phyloP scores from a whole-genome alignment of 2,113 vertebrate genomes.

The Catharus bicknelli region DNA sequence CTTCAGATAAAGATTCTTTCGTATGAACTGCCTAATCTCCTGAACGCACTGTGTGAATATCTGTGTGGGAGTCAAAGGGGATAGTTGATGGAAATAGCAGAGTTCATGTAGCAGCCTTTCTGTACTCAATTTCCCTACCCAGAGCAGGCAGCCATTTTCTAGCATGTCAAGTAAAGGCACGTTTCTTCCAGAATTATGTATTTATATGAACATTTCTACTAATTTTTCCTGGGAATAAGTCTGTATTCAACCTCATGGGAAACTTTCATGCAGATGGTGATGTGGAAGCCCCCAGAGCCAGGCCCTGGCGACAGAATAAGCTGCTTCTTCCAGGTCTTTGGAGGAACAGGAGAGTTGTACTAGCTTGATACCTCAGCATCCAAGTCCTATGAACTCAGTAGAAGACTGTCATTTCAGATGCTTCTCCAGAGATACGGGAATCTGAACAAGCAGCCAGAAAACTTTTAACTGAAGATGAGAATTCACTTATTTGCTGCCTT shows the following conservation, averaged over 20 bases:
- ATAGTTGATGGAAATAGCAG: not conserved
- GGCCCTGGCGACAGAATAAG: not conserved
- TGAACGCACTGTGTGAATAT: not conserved
- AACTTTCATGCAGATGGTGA: constrained; percentile 18
- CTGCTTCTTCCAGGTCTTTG: not conserved
- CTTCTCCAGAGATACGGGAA: constrained; percentile 41
- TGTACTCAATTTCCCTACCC: not conserved
- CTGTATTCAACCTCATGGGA: constrained; percentile 15
- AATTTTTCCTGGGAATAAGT: constrained; percentile 19
- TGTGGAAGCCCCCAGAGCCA: not conserved
- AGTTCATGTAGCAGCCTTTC: not conserved
- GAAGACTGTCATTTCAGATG: constrained; percentile 44
- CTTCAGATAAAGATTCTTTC: not conserved
- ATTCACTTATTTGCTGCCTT: constrained; percentile 2
- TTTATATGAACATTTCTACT: not conserved
- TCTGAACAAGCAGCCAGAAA: constrained; percentile 46
- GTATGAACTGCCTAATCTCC: not conserved
- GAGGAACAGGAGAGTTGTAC: not conserved
- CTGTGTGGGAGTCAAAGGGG: not conserved
- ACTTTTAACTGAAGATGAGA: constrained; percentile 17
- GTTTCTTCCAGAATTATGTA: not conserved
- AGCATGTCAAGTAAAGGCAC: not conserved
- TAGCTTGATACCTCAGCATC: constrained; percentile 1
- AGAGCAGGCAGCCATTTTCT: not conserved
- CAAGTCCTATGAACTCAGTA: not conserved